Conservation (phyloP, 2,797 vertebrate species). For the Mareca penelope region DNA sequence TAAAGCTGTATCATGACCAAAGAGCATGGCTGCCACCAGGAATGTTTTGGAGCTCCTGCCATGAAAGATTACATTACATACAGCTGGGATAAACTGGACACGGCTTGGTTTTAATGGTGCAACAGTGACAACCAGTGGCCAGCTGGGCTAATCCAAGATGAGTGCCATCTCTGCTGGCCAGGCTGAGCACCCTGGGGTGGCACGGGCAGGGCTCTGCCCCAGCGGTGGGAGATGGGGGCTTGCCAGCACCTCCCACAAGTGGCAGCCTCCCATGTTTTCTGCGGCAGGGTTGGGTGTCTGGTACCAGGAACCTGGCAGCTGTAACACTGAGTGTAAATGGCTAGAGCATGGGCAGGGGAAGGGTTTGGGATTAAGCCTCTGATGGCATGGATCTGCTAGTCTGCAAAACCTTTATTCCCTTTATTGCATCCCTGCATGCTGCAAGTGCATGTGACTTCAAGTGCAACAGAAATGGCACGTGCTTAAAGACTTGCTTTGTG, state of each 20-base stretch:
- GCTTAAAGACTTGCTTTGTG: neutral
- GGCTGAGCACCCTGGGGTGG: neutral
- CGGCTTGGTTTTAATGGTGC: conserved; percentile 14
- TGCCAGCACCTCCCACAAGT: neutral
- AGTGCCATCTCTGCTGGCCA: neutral
- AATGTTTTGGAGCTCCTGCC: neutral
- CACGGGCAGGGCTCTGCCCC: neutral
- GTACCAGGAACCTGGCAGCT: neutral
- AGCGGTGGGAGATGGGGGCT: accelerated
- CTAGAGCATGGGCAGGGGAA: neutral
- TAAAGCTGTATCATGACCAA: accelerated
- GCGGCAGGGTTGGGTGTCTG: neutral
- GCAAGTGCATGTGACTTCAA: neutral
- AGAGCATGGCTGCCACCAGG: neutral
- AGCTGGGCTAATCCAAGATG: neutral
- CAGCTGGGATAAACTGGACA: neutral
- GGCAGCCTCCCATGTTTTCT: neutral
- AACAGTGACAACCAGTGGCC: conserved; percentile 62
- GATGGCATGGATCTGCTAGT: neutral
- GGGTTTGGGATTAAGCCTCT: neutral
- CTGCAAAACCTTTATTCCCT: neutral
- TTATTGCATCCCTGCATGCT: neutral
- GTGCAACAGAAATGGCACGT: neutral
- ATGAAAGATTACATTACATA: neutral
- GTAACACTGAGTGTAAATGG: neutral